Evolutionary conservation across 2,113 vertebrate genomes (phyloP), one percentile per base, ranked within the genome.

Genomic region (Apteryx owenii): DNA sequence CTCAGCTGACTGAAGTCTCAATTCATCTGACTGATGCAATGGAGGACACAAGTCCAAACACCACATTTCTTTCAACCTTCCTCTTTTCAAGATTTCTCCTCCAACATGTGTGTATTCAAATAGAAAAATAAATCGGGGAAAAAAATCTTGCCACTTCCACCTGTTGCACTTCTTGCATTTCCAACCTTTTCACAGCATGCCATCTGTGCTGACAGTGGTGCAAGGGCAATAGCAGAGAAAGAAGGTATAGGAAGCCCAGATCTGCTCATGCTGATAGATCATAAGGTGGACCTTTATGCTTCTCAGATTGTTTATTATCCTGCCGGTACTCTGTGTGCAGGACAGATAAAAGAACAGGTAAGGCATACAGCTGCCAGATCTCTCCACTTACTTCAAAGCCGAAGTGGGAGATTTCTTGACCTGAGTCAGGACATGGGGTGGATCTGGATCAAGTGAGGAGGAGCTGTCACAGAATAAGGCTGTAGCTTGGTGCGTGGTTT

Each of bases 371-470:
- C 56, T 80, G 54, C 31, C 62, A 76, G 50, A 70, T 53, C 31
- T 70, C 33, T 14, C 50, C 64, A 4, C 28, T 71, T 36, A 66
- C 56, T 29, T 64, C 54, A 80, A 84, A 94, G 48, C n/a, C 58
- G 20, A 58, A 0, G 0, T 9, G 16, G 75, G 23, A 85, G 36
- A 64, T 76, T 61, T 44, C 15, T 42, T 8, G 33, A 25, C 21
- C 44, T 42, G 38, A 71, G n/a, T 60, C 64, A 81, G 17, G 29
- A 64, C 42, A 64, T 0, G 1, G 56, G 20, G 28, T 66, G 21
- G 56, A 71, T 25, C 18, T 61, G 36, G 50, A 76, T 20, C 50
- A 81, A 80, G 70, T 31, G 33, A 65, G 60, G 25, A 85, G 50
- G 7, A 82, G 5, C 25, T 68, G 71, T 48, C 58, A 78, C 44